Evolutionary conservation across 1,140 invertebrate species (phyloP).

Genomic region (Manduca sexta): DNA sequence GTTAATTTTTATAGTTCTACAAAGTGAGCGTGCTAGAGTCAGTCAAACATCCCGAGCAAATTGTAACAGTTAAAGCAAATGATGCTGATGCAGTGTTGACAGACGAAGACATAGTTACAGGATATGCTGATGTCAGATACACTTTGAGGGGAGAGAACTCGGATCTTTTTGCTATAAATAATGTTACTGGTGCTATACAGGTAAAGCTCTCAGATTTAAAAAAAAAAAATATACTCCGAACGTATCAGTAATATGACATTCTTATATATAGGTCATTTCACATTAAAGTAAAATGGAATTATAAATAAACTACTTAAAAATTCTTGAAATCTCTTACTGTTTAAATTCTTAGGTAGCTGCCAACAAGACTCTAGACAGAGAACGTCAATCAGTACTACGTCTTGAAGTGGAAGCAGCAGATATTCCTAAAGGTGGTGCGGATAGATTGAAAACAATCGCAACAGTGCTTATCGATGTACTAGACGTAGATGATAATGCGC

Average conservation of each 20-base stretch:
- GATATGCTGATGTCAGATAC: conserved; percentile 81
- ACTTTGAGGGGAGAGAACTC: conserved; percentile 81
- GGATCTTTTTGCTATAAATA: conserved; percentile 81
- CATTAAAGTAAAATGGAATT: no score
- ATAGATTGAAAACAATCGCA: conserved; percentile 76
- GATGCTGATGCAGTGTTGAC: conserved; percentile 81
- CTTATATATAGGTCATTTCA: no score
- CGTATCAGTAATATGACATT: no score
- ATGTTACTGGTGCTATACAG: conserved; percentile 77
- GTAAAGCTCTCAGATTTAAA: conserved; percentile 37
- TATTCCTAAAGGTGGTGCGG: conserved; percentile 78
- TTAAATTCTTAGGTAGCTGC: conserved; percentile 75
- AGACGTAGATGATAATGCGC: conserved; percentile 90
- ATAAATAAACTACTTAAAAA: no score
- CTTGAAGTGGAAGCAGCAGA: conserved; percentile 84
- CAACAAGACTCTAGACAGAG: conserved; percentile 82
- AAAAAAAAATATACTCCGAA: no score
- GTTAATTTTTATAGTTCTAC: conserved; percentile 77
- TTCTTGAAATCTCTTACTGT: no score
- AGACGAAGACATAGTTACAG: conserved; percentile 75
- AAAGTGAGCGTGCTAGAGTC: conserved; percentile 82
- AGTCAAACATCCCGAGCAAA: conserved; percentile 77
- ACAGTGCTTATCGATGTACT: conserved; percentile 81
- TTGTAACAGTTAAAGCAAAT: conserved; percentile 80
- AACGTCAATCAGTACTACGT: conserved; percentile 79